phyloP scores from a whole-genome alignment of 2,888 invertebrate species.

The Neoaliturus tenellus region DNA sequence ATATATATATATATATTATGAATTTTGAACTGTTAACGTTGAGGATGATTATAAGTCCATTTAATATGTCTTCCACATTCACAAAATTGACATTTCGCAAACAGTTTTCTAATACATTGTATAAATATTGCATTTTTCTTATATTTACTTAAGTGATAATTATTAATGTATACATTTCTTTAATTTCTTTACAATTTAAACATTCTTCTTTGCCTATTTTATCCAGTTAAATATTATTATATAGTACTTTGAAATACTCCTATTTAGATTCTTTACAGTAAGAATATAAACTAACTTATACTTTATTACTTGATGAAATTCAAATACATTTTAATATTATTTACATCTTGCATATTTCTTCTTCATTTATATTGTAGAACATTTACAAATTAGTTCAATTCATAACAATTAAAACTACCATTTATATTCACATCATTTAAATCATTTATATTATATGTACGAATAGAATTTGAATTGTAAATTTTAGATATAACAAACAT shows the following conservation, averaged over 20 bases:
- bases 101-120: too few relatives aligned
- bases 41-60: too few relatives aligned
- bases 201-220: not conserved
- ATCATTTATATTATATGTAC: not conserved
- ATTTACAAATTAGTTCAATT: not conserved
- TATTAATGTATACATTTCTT: not conserved
- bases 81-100: not conserved
- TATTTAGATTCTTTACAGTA: too few relatives aligned
- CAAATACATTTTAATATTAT: too few relatives aligned
- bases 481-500: not conserved
- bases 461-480: not conserved
- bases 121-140: not conserved
- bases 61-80: too few relatives aligned
- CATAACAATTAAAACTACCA: not conserved
- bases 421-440: not conserved
- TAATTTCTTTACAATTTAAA: not conserved
- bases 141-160: not conserved
- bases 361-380: not conserved
- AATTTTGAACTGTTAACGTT: not conserved
- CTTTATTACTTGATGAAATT: not conserved
- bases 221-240: not conserved
- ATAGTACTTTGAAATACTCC: too few relatives aligned
- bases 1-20: not conserved
- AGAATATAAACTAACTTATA: not conserved
- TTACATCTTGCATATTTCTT: too few relatives aligned